A percentile compares a stretch with the other conserved stretches of the same genome.
These are phyloP conservation scores for Bungarus multicinctus DNA, from an alignment of 2,113 vertebrate genomes.

Conservation along the genomic window DNA sequence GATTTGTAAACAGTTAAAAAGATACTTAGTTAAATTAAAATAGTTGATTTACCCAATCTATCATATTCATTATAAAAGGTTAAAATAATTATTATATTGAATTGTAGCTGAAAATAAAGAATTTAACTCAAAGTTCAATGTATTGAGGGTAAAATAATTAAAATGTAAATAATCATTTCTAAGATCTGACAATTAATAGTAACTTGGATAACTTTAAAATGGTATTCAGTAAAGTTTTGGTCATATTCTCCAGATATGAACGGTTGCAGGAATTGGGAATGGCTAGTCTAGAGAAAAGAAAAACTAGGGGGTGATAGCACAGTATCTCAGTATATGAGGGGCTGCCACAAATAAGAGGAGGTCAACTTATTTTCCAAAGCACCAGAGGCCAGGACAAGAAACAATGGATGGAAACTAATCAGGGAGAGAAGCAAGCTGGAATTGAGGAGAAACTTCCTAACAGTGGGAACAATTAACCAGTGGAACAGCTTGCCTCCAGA, in stretches of 20 bases:
- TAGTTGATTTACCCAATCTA: neutral
- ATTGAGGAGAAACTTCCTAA: neutral
- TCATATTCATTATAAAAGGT: neutral
- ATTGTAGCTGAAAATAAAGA: neutral
- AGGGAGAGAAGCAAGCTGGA: neutral
- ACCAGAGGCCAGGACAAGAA: neutral
- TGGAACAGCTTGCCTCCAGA: neutral
- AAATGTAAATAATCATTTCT: neutral
- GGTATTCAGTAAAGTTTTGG: neutral
- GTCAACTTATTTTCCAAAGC: neutral
- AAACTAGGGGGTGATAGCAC: neutral
- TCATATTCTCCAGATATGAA: neutral
- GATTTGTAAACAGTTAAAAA: neutral
- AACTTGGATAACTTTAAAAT: neutral
- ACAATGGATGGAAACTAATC: neutral
- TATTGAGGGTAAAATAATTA: neutral
- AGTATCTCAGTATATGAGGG: neutral
- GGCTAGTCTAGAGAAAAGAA: neutral
- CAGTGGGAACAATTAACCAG: neutral
- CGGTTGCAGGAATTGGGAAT: neutral
- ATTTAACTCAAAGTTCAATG: neutral
- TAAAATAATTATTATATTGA: neutral
- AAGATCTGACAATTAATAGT: neutral
- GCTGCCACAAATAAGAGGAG: neutral
- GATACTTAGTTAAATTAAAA: neutral